Conservation (phyloP, 2,113 vertebrate genomes). For the Eurystomus gularis region DNA sequence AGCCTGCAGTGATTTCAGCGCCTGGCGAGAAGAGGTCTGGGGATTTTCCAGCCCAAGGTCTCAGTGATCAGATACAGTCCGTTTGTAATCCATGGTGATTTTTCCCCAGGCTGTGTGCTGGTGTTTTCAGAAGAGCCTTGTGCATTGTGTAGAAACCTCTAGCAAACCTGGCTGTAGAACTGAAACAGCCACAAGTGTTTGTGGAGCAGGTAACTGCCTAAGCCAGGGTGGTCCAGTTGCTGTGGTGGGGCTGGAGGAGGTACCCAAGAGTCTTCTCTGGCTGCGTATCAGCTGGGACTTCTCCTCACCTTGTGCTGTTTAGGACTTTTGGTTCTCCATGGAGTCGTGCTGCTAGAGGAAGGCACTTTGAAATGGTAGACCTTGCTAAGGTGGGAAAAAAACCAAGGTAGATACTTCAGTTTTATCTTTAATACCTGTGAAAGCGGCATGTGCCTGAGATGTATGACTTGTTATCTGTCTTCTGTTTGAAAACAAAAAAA, state of each 20-base stretch:
- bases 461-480: not conserved
- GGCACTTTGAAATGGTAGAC: not conserved
- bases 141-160: accelerated
- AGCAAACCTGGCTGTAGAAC: not conserved
- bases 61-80: not conserved
- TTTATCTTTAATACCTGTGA: not conserved
- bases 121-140: not conserved
- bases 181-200: too few relatives aligned
- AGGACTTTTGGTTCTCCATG: not conserved
- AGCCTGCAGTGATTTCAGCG: not conserved
- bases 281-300: not conserved
- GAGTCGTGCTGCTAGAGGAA: not conserved
- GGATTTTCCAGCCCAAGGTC: not conserved
- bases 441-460: not conserved
- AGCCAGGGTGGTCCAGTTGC: accelerated
- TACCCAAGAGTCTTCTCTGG: not conserved
- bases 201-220: accelerated
- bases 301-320: not conserved
- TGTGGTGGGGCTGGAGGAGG: not conserved
- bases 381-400: not conserved
- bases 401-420: not conserved
- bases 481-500: not conserved
- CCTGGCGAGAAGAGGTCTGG: accelerated
- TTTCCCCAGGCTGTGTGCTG: not conserved
- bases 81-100: not conserved